phyloP scores from a whole-genome alignment of 2,113 vertebrate species.

The Hoplias malabaricus region DNA sequence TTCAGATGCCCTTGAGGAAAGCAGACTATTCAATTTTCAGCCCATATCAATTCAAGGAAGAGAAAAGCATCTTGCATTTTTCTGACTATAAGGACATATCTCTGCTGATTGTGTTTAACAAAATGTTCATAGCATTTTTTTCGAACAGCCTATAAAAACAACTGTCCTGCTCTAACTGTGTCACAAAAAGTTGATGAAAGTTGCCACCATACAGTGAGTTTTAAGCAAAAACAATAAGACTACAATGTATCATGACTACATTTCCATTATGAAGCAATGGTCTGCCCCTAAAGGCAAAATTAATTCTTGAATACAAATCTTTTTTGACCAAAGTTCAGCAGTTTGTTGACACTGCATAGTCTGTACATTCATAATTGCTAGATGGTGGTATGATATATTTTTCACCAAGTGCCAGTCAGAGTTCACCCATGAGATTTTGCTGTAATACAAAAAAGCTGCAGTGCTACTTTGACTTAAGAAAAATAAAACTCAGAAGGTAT shows the following conservation, averaged over 20 bases:
- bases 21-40: conserved; percentile 1
- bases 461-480: too few relatives aligned
- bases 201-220: neutral
- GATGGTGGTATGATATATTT: conserved; percentile 28
- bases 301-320: conserved; percentile 29
- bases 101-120: conserved; percentile 17
- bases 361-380: conserved; percentile 34
- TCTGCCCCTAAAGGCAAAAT: conserved; percentile 29
- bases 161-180: neutral
- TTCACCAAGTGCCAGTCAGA: conserved; percentile 28
- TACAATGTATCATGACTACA: conserved; percentile 13
- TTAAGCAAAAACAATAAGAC: neutral
- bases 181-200: neutral
- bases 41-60: neutral
- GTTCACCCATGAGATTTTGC: conserved; percentile 32
- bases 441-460: too few relatives aligned
- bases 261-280: conserved; percentile 9
- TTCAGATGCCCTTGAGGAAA: conserved; percentile 13
- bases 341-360: conserved; percentile 41
- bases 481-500: neutral
- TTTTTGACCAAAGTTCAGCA: conserved; percentile 42
- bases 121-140: neutral
- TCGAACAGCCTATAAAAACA: neutral
- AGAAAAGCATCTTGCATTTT: conserved; percentile 4
- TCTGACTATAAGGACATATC: neutral